Base-by-base conservation (phyloP, 1,140 invertebrate species). In the Armadillidium nasatum region DNA sequence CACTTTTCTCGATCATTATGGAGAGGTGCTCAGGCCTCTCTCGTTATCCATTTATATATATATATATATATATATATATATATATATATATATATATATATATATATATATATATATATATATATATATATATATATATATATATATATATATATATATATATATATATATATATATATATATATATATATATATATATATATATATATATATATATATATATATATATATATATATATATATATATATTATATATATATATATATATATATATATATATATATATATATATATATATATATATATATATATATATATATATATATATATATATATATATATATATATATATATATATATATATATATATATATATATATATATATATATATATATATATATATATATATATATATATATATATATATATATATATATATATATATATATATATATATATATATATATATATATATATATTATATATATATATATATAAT, bases 111-210 rank as follows among this genome's bases (percentile, higher is more conserved):
- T n/a, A n/a, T n/a, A n/a, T n/a, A n/a, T n/a, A n/a, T n/a, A n/a
- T n/a, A n/a, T n/a, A n/a, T n/a, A n/a, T n/a, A n/a, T n/a, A n/a
- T n/a, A n/a, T n/a, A n/a, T n/a, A 33, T 33, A 33, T 33, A 33
- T 33, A 33, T 33, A 33, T 33, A 33, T 33, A 33, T 33, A 33
- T 33, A 33, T 33, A 33, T 33, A 33, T 21, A 66, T 21, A 66
- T 21, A 66, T 21, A 33, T 33, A 33, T 33, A 33, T 33, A 33
- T 33, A 33, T 33, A 68, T 4, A 15, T 0, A 68, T 68, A 68
- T 68, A 68, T 68, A 68, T 68, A 68, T 68, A 68, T 68, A 68
- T 68, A 68, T 68, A 68, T 68, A 68, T 68, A 68, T 68, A 68
- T 68, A 68, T 68, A 68, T 68, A 68, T 21, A 68, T 68, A 68